Conservation (phyloP, 2,113 vertebrate genomes). For the Brachyistius frenatus region DNA sequence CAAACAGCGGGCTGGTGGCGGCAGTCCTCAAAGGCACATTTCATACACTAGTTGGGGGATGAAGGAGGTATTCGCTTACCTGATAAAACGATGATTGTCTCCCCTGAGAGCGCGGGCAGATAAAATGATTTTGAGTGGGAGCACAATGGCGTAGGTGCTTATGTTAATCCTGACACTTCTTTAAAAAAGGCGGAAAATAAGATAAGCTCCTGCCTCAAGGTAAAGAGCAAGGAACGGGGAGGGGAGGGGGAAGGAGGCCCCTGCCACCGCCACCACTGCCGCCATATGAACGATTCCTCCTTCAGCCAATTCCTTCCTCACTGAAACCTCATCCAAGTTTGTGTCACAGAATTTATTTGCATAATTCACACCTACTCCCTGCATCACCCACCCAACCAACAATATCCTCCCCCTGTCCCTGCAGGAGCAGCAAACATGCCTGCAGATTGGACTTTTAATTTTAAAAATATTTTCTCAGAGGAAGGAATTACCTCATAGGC, state of each 20-base stretch:
- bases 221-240: conserved; percentile 42
- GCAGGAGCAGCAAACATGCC: conserved; percentile 25
- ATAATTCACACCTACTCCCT: conserved; percentile 84
- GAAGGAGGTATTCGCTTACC: conserved; percentile 89
- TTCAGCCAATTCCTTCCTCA: conserved; percentile 51
- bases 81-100: conserved; percentile 88
- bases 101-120: conserved; percentile 65
- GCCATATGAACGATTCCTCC: conserved; percentile 35
- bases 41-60: conserved; percentile 68
- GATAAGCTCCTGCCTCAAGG: conserved; percentile 82
- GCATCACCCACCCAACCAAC: conserved; percentile 35
- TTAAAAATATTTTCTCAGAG: neutral
- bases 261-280: neutral
- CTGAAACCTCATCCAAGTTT: conserved; percentile 72
- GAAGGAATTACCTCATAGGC: conserved; percentile 21
- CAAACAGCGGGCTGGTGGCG: conserved; percentile 77
- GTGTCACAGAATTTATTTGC: conserved; percentile 74
- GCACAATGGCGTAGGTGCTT: conserved; percentile 83
- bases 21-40: conserved; percentile 89
- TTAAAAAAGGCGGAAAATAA: conserved; percentile 68
- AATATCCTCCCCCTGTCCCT: conserved; percentile 29
- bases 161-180: conserved; percentile 82
- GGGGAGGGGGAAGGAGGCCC: neutral
- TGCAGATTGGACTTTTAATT: conserved; percentile 26
- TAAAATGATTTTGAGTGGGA: conserved; percentile 80